Evolutionary conservation across 2,888 invertebrate genomes (phyloP), one percentile per base, ranked within the genome.

Genomic region (Tachystola acroxantha): DNA sequence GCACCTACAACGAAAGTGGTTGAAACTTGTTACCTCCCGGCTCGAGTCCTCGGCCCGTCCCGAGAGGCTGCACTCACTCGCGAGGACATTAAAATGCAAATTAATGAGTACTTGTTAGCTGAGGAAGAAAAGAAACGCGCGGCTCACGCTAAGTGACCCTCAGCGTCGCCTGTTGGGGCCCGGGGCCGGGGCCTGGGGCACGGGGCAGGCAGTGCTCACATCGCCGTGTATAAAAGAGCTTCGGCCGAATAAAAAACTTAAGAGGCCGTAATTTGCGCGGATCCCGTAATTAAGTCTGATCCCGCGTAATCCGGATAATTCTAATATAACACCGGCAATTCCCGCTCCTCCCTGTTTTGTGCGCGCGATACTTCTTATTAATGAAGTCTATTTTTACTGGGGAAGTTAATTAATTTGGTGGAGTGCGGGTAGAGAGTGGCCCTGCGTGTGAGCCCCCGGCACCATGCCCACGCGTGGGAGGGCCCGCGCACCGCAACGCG

Each of bases 291-390:
- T 73, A 74, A 65, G 65, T 60, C 45, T 53, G 53, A 67, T 69
- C 71, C 65, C 61, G 57, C 59, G 64, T 74, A 67, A 77, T 75
- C 74, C 67, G 53, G 56, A 58, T 72, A 67, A 76, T 75, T 72
- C 64, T 71, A 63, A 74, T 66, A 66, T 65, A 64, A 61, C 62
- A 57, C 63, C 58, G 62, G 61, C 63, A 57, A 57, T 58, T 48
- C 57, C 51, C 48, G 42, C 45, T 49, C 46, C 45, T 54, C 52
- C 46, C 44, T 46, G 32, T 12, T 32, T 34, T 27, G 19, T 27
- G 29, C 48, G 40, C 42, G 39, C 39, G 46, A 46, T 58, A 59
- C 52, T 59, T 70, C 71, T 70, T 66, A 64, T 66, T 64, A 73
- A 73, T 69, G 55, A 65, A 67, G 68, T 66, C 58, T 62, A 71